phyloP scores from a whole-genome alignment of 35 echinoderm and acorn worm species.

The Hemicentrotus pulcherrimus region DNA sequence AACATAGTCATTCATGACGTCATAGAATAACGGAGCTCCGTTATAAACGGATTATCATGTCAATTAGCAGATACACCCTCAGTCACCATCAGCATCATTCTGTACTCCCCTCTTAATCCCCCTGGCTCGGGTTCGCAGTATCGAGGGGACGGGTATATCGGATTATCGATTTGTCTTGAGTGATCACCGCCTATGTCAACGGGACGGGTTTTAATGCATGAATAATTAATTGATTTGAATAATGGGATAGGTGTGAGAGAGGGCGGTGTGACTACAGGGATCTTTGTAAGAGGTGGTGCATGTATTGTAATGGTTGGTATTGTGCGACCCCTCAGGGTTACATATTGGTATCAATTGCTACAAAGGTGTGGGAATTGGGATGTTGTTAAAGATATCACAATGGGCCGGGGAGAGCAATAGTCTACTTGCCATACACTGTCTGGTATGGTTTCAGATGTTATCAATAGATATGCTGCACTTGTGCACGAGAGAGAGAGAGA shows the following conservation, averaged over 20 bases:
- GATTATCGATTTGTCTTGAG: neutral
- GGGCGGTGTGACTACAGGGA: neutral
- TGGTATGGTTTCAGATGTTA: too few relatives aligned
- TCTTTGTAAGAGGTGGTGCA: neutral
- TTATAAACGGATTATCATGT: neutral
- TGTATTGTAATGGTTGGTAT: neutral
- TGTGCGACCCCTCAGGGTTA: neutral
- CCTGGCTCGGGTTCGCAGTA: neutral
- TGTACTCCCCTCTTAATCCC: neutral
- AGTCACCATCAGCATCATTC: neutral
- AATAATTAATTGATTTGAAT: neutral
- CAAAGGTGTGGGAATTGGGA: neutral
- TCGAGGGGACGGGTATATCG: neutral
- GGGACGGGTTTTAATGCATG: neutral
- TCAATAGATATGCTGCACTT: too few relatives aligned
- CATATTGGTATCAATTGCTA: neutral
- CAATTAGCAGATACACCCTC: neutral
- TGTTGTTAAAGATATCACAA: neutral
- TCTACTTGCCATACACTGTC: neutral
- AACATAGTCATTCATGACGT: slow-evolving; percentile 12
- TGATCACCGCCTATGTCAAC: neutral
- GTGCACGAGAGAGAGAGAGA: too few relatives aligned
- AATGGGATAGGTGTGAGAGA: neutral
- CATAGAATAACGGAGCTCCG: slow-evolving; percentile 8
- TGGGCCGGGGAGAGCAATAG: neutral